These are phyloP conservation scores for Leptopilina boulardi DNA, from an alignment of 1,140 invertebrate genomes.

Conservation along the genomic window DNA sequence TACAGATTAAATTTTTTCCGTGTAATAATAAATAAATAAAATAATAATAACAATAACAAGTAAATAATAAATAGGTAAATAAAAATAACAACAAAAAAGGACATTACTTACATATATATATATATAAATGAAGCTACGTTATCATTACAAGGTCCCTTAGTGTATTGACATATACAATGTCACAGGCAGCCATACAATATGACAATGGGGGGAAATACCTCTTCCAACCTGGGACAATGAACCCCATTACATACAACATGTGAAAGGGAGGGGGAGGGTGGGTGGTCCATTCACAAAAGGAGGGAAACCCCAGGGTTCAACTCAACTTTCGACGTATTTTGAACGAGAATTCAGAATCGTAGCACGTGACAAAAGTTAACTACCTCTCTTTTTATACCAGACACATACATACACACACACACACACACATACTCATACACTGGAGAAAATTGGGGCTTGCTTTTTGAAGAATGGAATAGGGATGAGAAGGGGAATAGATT, in stretches of 20 bases:
- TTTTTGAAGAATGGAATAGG: neutral
- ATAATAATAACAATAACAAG: too few relatives aligned
- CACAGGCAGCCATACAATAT: neutral
- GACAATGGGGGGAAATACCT: conserved; percentile 18
- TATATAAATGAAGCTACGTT: too few relatives aligned
- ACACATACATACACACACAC: too few relatives aligned
- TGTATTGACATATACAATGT: neutral
- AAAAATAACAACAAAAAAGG: too few relatives aligned
- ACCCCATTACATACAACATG: conserved; percentile 3
- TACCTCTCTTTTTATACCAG: neutral
- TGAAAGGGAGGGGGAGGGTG: neutral
- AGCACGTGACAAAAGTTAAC: conserved; percentile 31
- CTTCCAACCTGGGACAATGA: conserved; percentile 3
- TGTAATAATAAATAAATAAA: too few relatives aligned
- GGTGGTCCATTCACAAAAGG: conserved; percentile 18
- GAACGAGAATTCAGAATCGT: neutral
- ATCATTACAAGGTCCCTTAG: neutral
- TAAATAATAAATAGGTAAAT: too few relatives aligned
- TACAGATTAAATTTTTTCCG: too few relatives aligned
- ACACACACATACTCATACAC: too few relatives aligned
- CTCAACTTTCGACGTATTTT: neutral
- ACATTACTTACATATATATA: too few relatives aligned
- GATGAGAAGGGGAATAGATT: neutral
- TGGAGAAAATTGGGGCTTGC: neutral
- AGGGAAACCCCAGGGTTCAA: neutral